These are phyloP conservation scores for Archips xylosteana DNA, from an alignment of 2,888 invertebrate species.

Conservation along the genomic window DNA sequence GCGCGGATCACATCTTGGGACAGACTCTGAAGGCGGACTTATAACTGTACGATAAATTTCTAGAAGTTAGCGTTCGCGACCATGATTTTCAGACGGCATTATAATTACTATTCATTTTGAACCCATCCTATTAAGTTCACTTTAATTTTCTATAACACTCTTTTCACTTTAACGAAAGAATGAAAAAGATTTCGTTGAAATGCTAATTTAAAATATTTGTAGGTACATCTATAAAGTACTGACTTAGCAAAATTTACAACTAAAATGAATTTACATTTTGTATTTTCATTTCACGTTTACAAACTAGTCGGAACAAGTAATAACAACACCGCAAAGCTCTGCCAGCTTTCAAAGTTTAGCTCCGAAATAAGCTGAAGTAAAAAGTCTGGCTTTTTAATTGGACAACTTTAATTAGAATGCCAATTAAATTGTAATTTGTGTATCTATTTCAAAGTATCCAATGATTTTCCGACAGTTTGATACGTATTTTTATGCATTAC, in stretches of 20 bases:
- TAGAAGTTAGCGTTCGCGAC: too few relatives aligned
- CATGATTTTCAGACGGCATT: too few relatives aligned
- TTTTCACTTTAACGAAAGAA: background rate
- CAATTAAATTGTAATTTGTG: slow-evolving; percentile 23
- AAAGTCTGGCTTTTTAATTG: slow-evolving; percentile 41
- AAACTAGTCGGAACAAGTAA: slow-evolving; percentile 38
- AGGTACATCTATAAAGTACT: slow-evolving; percentile 1
- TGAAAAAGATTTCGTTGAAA: slow-evolving; percentile 3
- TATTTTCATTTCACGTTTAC: slow-evolving; percentile 19
- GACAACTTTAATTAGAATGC: slow-evolving; percentile 35
- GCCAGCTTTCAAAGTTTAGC: slow-evolving; percentile 32
- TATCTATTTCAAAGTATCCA: background rate
- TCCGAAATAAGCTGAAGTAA: slow-evolving; percentile 34
- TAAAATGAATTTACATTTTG: slow-evolving; percentile 32
- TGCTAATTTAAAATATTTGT: background rate
- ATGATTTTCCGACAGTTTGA: background rate
- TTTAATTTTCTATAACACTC: too few relatives aligned
- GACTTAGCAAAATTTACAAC: slow-evolving; percentile 32
- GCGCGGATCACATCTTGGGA: slow-evolving; percentile 71
- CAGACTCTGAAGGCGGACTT: slow-evolving; percentile 67
- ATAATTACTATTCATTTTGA: too few relatives aligned
- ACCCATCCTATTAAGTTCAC: too few relatives aligned
- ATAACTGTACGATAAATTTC: background rate
- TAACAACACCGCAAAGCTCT: slow-evolving; percentile 39
- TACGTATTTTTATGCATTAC: background rate